Conservation (phyloP, 2,888 invertebrate genomes). For the Pristionchus exspectatus region DNA sequence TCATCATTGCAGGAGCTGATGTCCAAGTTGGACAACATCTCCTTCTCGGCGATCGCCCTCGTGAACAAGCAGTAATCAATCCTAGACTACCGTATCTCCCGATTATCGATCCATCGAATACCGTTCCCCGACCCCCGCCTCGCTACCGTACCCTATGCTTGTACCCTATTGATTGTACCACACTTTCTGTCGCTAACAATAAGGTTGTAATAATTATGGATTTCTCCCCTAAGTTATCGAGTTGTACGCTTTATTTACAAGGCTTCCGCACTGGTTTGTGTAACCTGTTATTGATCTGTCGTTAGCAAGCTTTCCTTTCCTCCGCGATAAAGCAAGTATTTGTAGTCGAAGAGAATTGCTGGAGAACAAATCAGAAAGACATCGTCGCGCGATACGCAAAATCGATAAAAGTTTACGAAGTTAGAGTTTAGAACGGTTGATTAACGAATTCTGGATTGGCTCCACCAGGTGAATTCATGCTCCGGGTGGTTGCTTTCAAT, state of each 20-base stretch:
- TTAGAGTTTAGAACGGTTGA: too few species aligned
- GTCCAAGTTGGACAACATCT: slow-evolving; percentile 67
- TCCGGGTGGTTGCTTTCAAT: too few species aligned
- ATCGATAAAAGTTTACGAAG: too few species aligned
- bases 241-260: slow-evolving; percentile 7
- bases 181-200: background rate
- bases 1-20: slow-evolving; percentile 68
- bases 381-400: background rate
- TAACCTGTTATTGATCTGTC: slow-evolving; percentile 19
- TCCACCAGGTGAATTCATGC: too few species aligned
- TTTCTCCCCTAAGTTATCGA: background rate
- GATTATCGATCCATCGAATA: background rate
- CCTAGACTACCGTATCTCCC: background rate
- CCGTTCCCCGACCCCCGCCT: background rate
- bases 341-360: background rate
- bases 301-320: background rate
- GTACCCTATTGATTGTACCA: background rate
- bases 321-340: slow-evolving; percentile 39
- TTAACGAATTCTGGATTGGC: too few species aligned
- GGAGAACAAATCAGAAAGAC: background rate
- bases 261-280: slow-evolving; percentile 15
- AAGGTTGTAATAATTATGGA: slow-evolving; percentile 9
- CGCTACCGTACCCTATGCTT: background rate
- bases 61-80: slow-evolving; percentile 61
- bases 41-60: slow-evolving; percentile 75